A percentile compares a stretch with the other conserved stretches of the same genome.
phyloP scores from a whole-genome alignment of 1,140 invertebrate genomes.

The Macrostomum lignano region DNA sequence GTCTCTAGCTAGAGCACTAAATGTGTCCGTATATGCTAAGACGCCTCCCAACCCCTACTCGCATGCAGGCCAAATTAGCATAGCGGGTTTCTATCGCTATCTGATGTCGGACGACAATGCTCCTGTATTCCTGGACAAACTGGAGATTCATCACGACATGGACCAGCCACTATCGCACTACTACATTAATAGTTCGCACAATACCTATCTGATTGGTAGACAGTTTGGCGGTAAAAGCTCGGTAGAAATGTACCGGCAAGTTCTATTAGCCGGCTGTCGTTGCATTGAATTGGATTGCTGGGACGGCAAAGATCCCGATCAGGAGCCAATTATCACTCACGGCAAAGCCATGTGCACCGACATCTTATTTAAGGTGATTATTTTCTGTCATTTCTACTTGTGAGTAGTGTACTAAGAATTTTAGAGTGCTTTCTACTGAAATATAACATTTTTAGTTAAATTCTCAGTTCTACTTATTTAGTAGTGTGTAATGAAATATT shows the following conservation, averaged over 20 bases:
- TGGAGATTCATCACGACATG: conserved; percentile 77
- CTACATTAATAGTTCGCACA: conserved; percentile 97
- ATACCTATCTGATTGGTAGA: conserved; percentile 80
- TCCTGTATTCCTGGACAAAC: conserved; percentile 79
- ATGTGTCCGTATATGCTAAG: too few relatives aligned
- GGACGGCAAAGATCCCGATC: conserved; percentile 45
- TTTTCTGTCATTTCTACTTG: too few relatives aligned
- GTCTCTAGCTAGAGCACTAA: too few relatives aligned
- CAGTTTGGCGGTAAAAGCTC: conserved; percentile 78
- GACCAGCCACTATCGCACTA: conserved; percentile 86
- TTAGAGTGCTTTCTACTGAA: too few relatives aligned
- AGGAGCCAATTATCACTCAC: conserved; percentile 83
- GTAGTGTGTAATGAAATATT: too few relatives aligned
- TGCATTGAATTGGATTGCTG: conserved; percentile 92
- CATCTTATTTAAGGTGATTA: conserved; percentile 46
- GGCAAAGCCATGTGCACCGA: conserved; percentile 88
- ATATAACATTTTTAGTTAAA: too few relatives aligned
- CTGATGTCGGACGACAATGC: conserved; percentile 98
- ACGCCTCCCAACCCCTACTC: conserved; percentile 1
- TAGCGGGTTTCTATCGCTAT: conserved; percentile 47
- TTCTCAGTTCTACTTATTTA: too few relatives aligned
- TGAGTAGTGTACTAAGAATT: too few relatives aligned
- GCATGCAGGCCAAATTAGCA: conserved; percentile 6
- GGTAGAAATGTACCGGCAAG: conserved; percentile 87
- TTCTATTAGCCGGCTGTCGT: conserved; percentile 71